These are phyloP conservation scores for Galagoides demidoff DNA, from an alignment of 2,797 vertebrate species.

Conservation along the genomic window DNA sequence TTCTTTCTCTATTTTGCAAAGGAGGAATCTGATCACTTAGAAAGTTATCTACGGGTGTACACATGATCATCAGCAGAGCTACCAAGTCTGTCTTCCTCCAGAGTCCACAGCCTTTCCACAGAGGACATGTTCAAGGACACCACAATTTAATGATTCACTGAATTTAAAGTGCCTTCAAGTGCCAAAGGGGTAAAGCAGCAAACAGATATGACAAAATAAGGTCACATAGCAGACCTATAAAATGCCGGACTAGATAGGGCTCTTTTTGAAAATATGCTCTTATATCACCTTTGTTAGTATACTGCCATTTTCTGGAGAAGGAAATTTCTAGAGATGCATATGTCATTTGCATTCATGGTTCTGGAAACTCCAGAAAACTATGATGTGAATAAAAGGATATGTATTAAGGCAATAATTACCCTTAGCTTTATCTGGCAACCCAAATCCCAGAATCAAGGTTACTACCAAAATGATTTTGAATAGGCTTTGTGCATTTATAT, in stretches of 20 bases:
- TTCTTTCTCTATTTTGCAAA: constrained; percentile 44
- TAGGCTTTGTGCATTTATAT: not conserved
- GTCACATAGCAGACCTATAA: constrained; percentile 43
- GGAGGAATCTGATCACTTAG: not conserved
- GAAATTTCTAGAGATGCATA: constrained; percentile 62
- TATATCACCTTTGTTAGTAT: constrained; percentile 51
- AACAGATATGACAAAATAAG: constrained; percentile 37
- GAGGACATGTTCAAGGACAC: constrained; percentile 40
- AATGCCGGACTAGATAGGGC: not conserved
- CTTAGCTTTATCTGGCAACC: constrained; percentile 58
- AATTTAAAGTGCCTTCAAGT: constrained; percentile 57
- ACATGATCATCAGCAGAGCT: not conserved
- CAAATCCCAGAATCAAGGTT: constrained; percentile 56
- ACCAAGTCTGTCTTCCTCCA: constrained; percentile 4
- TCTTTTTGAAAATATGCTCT: constrained; percentile 28
- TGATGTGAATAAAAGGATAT: constrained; percentile 54
- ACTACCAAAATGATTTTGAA: constrained; percentile 54
- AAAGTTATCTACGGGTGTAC: constrained; percentile 1
- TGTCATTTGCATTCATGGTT: constrained; percentile 61
- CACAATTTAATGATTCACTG: not conserved
- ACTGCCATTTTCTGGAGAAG: constrained; percentile 35
- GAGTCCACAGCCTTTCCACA: constrained; percentile 34
- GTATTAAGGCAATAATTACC: constrained; percentile 43
- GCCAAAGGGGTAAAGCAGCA: constrained; percentile 28
- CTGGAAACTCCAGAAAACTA: constrained; percentile 65